A percentile compares a stretch with the other conserved stretches of the same genome.
Conservation (phyloP, 2,888 invertebrate species). For the Ypsolopha sequella region DNA sequence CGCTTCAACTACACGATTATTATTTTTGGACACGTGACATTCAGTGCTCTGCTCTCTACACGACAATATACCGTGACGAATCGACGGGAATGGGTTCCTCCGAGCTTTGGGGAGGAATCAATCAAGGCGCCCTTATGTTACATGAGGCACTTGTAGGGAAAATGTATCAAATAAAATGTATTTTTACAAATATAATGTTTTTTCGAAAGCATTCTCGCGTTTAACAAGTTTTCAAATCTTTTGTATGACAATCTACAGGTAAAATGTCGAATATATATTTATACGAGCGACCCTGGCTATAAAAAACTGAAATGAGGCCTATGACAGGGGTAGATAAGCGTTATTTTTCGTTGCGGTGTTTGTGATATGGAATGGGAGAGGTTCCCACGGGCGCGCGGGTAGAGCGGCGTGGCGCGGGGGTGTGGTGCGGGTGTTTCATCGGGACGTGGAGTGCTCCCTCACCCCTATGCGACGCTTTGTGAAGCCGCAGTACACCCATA, state of each 20-base stretch:
- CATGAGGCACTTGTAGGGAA: background rate
- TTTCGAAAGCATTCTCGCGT: conserved; percentile 27
- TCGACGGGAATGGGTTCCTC: too few relatives aligned
- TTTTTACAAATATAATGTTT: conserved; percentile 19
- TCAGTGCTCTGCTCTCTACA: conserved; percentile 27
- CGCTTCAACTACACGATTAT: conserved; percentile 32
- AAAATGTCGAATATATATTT: conserved; percentile 36
- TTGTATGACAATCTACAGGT: conserved; percentile 42
- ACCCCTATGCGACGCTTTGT: conserved; percentile 25
- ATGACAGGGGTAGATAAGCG: conserved; percentile 17
- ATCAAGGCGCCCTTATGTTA: too few relatives aligned
- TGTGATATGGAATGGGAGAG: conserved; percentile 11
- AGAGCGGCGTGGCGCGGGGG: conserved; percentile 15
- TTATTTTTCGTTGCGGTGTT: conserved; percentile 19
- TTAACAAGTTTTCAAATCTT: conserved; percentile 39
- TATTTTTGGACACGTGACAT: conserved; percentile 61
- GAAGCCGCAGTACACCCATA: conserved; percentile 34
- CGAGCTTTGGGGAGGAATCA: too few relatives aligned
- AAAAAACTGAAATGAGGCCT: conserved; percentile 20
- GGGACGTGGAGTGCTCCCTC: conserved; percentile 26
- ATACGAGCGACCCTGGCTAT: too few relatives aligned
- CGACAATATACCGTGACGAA: too few relatives aligned
- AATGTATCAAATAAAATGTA: background rate
- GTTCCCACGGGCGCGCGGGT: conserved; percentile 13
- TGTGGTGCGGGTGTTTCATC: conserved; percentile 29